Base-by-base conservation (phyloP, 2,888 invertebrate species). In the Unio delphinus region DNA sequence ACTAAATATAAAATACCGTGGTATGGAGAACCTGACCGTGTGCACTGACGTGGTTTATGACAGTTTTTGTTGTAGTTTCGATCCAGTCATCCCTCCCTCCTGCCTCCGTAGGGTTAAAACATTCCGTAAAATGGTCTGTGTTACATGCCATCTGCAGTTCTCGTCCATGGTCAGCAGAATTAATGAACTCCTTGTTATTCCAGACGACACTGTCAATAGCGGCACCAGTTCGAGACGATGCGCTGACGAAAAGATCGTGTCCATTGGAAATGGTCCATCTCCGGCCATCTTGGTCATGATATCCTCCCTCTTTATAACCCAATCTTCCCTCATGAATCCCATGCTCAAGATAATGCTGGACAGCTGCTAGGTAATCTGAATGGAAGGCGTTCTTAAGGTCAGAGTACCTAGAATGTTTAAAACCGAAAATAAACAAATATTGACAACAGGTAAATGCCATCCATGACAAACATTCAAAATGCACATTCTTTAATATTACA, bases 71-170 rank as follows among this genome's bases (percentile, higher is more conserved):
- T 4, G 70, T 61, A 15, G 30, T 55, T 8, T 20, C 45, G 4
- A 17, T 57, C 20, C 30, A 11, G 60, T 80, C 80, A 28, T 74
- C 72, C 28, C 72, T 34, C 0, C 77, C 78, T 1, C 80, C 80
- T 18, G 76, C 78, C 69, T 79, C 78, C 0, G 78, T 80, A 3
- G 80, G 80, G 69, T 80, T 79, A 64, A 69, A 80, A 60, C 78
- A 79, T 60, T 80, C 80, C 1, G 71, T 72, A 65, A 74, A 71
- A 7, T 72, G 69, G 55, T 72, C 64, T 17, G 72, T 70, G 61
- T 76, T 75, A 11, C 72, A 71, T 4, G 80, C 78, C 74, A 78
- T 78, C 59, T 80, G 80, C 28, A 78, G 65, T 67, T 78, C 74
- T 58, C 80, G 61, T 1, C 80, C 80, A 58, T 79, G 80, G 63